Evolutionary conservation across 2,113 vertebrate species (phyloP), one percentile per base, ranked within the genome.

Genomic region (Rattus rattus): DNA sequence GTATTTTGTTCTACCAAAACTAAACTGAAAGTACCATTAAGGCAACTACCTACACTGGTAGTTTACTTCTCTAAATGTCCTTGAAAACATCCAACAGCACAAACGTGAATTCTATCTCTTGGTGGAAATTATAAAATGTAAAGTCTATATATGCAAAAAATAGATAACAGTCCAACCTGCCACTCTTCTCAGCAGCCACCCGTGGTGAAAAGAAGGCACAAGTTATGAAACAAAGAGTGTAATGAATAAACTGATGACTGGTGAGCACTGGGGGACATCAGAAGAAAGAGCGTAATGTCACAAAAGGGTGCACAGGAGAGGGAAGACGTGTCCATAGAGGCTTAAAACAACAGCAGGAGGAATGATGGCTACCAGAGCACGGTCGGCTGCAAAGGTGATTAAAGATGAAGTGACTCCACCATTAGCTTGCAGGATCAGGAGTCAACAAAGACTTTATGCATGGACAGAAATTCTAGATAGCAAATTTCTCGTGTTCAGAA

Each of bases 401-500:
- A 26, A 36, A 91, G 5, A 43, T 43, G 43, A 43, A 43, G 43
- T 43, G 43, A 43, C 43, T 54, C 22, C 5, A 87, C 20, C 39
- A 59, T 52, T 52, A n/a, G 39, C 28, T 12, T 80, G 24, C 59
- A 28, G 52, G 11, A 56, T 79, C 1, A 69, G 92, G 63, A 76
- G 17, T 88, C 47, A 67, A 65, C 4, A 19, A 84, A 39, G 52
- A 73, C 67, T 92, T 94, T 54, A 47, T 47, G 26, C 7, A n/a
- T 80, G 70, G 10, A 10, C 8, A 49, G 39, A 39, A 79, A 14
- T 69, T 69, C 61, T 59, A 36, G 16, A 72, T 9, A 39, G 28
- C 26, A 87, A 30, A 79, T 69, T 88, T 95, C 12, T 56, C 54
- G 56, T 49, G 90, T 75, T 52, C 63, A 89, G 77, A 92, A 94